A percentile compares a stretch with the other conserved stretches of the same genome.
Conservation (phyloP, 2,113 vertebrate species). For the Hippopotamus amphibius region DNA sequence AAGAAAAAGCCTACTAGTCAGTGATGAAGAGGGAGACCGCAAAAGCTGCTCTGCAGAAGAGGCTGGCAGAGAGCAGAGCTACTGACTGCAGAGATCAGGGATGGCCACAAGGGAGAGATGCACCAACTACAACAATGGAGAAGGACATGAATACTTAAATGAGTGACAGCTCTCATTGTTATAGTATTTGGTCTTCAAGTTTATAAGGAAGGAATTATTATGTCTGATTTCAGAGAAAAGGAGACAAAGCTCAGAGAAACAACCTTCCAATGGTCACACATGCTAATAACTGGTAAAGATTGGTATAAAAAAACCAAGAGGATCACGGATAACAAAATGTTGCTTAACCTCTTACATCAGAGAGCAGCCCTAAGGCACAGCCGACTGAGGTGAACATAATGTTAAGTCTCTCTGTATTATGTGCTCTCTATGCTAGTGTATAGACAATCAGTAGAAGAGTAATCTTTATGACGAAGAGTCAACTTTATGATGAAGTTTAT, state of each 20-base stretch:
- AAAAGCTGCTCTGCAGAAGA: conserved; percentile 74
- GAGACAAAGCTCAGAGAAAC: conserved; percentile 44
- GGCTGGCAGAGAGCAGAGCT: conserved; percentile 71
- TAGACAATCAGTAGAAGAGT: not conserved
- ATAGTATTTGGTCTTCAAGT: conserved; percentile 6
- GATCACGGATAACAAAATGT: not conserved
- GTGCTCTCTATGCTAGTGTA: not conserved
- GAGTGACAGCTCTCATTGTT: conserved; percentile 32
- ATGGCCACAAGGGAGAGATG: conserved; percentile 65
- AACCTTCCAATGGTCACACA: not conserved
- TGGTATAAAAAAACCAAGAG: not conserved
- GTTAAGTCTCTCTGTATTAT: not conserved
- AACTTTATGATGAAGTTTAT: conserved; percentile 25
- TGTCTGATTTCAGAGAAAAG: conserved; percentile 55
- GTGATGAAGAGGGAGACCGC: conserved; percentile 68
- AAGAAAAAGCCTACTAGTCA: conserved; percentile 78
- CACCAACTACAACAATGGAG: conserved; percentile 72
- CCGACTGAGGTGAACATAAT: not conserved
- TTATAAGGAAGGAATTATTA: conserved; percentile 41
- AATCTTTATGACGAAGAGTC: conserved; percentile 8
- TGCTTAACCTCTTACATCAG: not conserved
- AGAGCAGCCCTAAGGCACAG: not conserved
- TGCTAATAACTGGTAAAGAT: not conserved
- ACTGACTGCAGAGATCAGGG: conserved; percentile 69
- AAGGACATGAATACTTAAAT: conserved; percentile 70